Base-by-base conservation (phyloP, 1,140 invertebrate genomes). In the Drosophila seguyi region DNA sequence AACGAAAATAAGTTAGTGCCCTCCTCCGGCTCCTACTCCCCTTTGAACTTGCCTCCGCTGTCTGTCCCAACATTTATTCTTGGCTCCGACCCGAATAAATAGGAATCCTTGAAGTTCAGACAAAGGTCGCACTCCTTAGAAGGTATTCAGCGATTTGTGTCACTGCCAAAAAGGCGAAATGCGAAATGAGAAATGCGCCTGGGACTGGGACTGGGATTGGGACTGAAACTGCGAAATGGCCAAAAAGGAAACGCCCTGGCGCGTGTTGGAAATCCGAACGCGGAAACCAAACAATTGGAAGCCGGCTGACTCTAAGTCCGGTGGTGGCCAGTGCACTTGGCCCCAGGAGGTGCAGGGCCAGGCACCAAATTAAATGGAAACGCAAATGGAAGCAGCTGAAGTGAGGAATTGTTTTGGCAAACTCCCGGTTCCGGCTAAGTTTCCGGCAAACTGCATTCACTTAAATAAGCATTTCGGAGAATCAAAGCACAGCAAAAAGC, bases 31-130 rank as follows among this genome's bases (percentile, higher is more conserved):
- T 44, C 50, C 52, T n/a, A 39, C 29, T 14, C 69, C 67, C 61
- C 16, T 59, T 60, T 31, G 20, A 55, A 44, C 62, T 60, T 65
- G 25, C 29, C 55, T 36, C 7, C 2, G 7, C 27, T 27, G 69
- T 72, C 69, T 73, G 42, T 41, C 63, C 41, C 53, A 45, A 25
- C 38, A 68, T 72, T 90, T 85, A 75, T 85, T 90, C 80, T 88
- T 90, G 85, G 77, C 74, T 39, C 61, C 39, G 27, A 47, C 47
- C 60, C 53, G 47, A 80, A 76, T 81, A 80, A 90, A 69, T 71
- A 77, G 79, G 61, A 60, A 81, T 81, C 85, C 85, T 88, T 88
- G 85, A 88, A 67, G 48, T 75, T 72, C 65, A 58, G 39, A 78
- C 81, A 81, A 90, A 90, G 84, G 85, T 90, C 85, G 63, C 75